Conservation (phyloP, 1,140 invertebrate species). For the Drosophila willistoni region DNA sequence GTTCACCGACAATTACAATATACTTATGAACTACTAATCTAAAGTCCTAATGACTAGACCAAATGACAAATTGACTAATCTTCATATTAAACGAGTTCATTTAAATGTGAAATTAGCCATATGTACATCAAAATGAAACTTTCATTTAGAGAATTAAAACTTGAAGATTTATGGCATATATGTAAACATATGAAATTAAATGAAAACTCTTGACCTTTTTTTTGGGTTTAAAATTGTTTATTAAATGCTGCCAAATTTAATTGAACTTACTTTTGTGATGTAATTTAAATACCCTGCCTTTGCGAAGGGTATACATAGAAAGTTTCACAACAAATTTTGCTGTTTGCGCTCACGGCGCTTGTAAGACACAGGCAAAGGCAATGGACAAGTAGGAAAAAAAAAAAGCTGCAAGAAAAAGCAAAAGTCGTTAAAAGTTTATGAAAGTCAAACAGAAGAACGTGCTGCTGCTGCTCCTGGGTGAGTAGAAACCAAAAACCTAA, state of each 20-base stretch:
- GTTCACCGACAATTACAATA: constrained; percentile 6
- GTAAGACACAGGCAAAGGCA: constrained; percentile 18
- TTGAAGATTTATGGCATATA: no score
- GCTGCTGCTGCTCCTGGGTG: constrained; percentile 17
- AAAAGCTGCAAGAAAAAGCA: constrained; percentile 61
- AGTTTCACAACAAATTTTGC: constrained; percentile 65
- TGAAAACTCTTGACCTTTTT: no score
- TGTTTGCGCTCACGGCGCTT: constrained; percentile 11
- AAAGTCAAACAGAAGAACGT: constrained; percentile 81
- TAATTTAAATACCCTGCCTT: constrained; percentile 13
- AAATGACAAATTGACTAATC: not conserved
- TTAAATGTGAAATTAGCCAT: no score
- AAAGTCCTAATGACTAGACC: not conserved
- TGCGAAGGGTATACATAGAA: constrained; percentile 58
- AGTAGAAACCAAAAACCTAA: constrained; percentile 36
- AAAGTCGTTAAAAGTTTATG: constrained; percentile 83
- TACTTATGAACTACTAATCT: not conserved
- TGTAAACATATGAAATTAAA: no score
- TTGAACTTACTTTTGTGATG: constrained; percentile 9
- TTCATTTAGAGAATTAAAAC: no score
- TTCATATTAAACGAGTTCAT: no score
- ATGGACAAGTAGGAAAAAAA: not conserved
- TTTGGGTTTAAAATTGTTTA: no score
- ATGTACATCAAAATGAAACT: no score
- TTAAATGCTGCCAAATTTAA: no score